Conservation (phyloP, 2,888 invertebrate species). For the Patella pellucida region DNA sequence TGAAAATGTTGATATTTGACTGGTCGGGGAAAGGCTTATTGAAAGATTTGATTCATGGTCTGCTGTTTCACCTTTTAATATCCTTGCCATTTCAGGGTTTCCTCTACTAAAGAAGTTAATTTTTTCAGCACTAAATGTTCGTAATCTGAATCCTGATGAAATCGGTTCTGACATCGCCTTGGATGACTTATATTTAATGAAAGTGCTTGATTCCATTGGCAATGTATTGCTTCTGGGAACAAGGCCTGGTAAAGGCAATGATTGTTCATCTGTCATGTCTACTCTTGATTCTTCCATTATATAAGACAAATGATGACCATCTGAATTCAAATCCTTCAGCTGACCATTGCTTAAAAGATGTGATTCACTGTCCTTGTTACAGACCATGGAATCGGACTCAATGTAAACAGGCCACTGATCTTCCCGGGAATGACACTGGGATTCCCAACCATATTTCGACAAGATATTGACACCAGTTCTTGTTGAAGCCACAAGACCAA, state of each 20-base stretch:
- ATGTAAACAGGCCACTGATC: constrained; percentile 70
- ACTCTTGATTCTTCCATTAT: not conserved
- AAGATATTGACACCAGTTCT: constrained; percentile 86
- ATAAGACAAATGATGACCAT: too few species aligned
- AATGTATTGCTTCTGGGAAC: constrained; percentile 46
- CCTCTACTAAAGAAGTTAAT: constrained; percentile 68
- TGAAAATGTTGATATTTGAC: too few species aligned
- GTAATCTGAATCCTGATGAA: not conserved
- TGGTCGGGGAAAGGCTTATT: too few species aligned
- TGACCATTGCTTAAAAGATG: not conserved
- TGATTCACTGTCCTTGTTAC: not conserved
- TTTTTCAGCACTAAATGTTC: constrained; percentile 6
- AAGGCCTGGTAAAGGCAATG: constrained; percentile 24
- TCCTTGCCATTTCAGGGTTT: constrained; percentile 75
- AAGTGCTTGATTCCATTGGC: constrained; percentile 39
- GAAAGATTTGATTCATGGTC: too few species aligned
- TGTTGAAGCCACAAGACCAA: constrained; percentile 89
- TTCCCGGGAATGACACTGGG: constrained; percentile 81
- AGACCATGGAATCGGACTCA: constrained; percentile 37
- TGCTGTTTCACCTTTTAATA: too few species aligned
- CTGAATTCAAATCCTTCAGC: not conserved
- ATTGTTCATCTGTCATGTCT: not conserved
- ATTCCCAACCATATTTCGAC: constrained; percentile 78
- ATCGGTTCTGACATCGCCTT: constrained; percentile 35
- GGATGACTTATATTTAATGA: constrained; percentile 39